phyloP scores from a whole-genome alignment of 2,113 vertebrate species.

The Xyrauchen texanus region DNA sequence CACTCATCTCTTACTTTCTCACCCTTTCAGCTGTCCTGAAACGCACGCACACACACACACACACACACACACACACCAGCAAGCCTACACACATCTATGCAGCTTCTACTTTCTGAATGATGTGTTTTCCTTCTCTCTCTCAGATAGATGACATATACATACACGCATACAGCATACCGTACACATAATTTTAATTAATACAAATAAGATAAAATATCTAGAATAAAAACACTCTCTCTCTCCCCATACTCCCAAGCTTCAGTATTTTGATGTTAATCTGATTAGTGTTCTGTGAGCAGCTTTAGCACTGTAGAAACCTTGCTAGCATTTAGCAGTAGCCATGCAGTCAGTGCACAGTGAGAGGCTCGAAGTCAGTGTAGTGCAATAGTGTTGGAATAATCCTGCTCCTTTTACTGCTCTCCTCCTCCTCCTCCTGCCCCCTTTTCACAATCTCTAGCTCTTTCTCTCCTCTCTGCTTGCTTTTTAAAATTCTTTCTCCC shows the following conservation, averaged over 20 bases:
- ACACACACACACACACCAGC: conserved; percentile 21
- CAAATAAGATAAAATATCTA: too few species aligned
- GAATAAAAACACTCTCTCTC: neutral
- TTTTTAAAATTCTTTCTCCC: conserved; percentile 53
- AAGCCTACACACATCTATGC: conserved; percentile 20
- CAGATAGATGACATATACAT: too few species aligned
- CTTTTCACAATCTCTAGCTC: conserved; percentile 48
- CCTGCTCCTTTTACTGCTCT: conserved; percentile 20
- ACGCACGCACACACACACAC: neutral
- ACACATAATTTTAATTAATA: too few species aligned
- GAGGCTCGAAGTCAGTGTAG: too few species aligned
- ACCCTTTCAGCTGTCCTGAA: conserved; percentile 34
- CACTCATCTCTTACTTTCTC: conserved; percentile 44
- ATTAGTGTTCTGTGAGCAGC: conserved; percentile 82
- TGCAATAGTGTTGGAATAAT: neutral
- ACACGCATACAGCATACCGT: too few species aligned
- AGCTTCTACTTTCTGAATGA: conserved; percentile 2
- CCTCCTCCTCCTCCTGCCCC: conserved; percentile 50
- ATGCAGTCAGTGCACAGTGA: conserved; percentile 42
- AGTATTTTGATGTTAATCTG: conserved; percentile 79
- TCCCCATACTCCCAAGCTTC: conserved; percentile 29
- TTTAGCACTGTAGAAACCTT: conserved; percentile 74
- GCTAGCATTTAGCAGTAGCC: conserved; percentile 72
- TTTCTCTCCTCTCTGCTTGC: conserved; percentile 57
- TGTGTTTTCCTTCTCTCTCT: neutral